Conservation (phyloP, 2,113 vertebrate species). For the Xenopus borealis region DNA sequence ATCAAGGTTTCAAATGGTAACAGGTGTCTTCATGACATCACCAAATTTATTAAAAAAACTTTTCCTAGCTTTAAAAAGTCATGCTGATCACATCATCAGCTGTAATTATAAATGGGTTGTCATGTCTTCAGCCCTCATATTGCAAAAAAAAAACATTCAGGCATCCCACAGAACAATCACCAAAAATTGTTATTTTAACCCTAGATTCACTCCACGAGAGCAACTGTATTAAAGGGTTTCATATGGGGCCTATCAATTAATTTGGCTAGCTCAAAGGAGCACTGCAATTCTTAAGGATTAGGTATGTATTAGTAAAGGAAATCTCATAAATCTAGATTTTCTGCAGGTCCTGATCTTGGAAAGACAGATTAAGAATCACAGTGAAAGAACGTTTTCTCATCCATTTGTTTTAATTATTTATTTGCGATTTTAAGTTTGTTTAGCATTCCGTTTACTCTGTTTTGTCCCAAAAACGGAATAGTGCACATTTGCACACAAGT, state of each 20-base stretch:
- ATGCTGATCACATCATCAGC: slow-evolving; percentile 24
- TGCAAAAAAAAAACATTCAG: slow-evolving; percentile 25
- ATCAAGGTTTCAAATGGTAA: slow-evolving; percentile 37
- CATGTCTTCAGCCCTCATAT: slow-evolving; percentile 27
- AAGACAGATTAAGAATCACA: too few relatives aligned
- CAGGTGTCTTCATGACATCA: slow-evolving; percentile 40
- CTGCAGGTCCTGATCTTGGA: too few relatives aligned
- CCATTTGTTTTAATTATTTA: too few relatives aligned
- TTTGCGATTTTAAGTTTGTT: too few relatives aligned
- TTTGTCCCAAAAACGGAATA: too few relatives aligned
- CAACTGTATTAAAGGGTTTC: background rate
- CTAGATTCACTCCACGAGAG: background rate
- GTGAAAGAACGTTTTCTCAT: too few relatives aligned
- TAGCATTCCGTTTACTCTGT: too few relatives aligned
- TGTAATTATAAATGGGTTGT: slow-evolving; percentile 42
- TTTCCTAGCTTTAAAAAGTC: slow-evolving; percentile 21
- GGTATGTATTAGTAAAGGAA: background rate
- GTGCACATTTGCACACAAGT: too few relatives aligned
- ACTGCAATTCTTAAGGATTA: background rate
- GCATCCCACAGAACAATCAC: background rate
- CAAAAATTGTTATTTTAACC: slow-evolving; percentile 7
- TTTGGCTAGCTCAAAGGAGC: background rate
- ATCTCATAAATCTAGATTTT: background rate
- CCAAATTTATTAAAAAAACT: slow-evolving; percentile 30
- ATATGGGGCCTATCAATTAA: background rate